These are phyloP conservation scores for Pogonus chalceus DNA, from an alignment of 1,140 invertebrate species.

Conservation along the genomic window DNA sequence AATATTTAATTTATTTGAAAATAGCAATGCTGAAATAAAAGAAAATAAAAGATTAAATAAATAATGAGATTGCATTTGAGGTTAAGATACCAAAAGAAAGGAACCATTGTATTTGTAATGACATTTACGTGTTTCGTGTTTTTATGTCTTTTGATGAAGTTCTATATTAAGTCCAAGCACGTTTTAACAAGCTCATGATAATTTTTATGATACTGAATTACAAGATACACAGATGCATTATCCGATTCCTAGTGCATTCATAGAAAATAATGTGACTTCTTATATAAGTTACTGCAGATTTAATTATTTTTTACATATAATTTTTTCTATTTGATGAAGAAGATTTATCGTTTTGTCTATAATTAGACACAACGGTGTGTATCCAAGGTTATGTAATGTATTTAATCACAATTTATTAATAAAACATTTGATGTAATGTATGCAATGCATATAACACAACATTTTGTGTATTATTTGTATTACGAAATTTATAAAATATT, in stretches of 20 bases:
- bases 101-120: not conserved
- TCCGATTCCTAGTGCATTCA: conserved; percentile 38
- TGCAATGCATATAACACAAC: conserved; percentile 63
- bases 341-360: conserved; percentile 41
- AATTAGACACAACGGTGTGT: conserved; percentile 43
- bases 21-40: too few species aligned
- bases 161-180: not conserved
- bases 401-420: conserved; percentile 32
- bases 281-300: conserved; percentile 51
- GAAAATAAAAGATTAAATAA: not conserved
- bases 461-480: conserved; percentile 63
- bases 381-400: conserved; percentile 56
- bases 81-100: conserved; percentile 1
- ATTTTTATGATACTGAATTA: not conserved
- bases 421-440: conserved; percentile 44
- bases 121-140: not conserved
- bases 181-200: not conserved
- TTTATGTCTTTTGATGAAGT: not conserved
- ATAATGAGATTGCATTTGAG: not conserved
- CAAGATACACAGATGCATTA: not conserved
- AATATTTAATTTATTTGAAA: too few species aligned
- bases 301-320: conserved; percentile 47
- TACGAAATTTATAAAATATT: conserved; percentile 53
- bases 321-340: conserved; percentile 40
- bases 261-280: conserved; percentile 37